Conservation (phyloP, 2,113 vertebrate species). For the Sebastes schlegelii region DNA sequence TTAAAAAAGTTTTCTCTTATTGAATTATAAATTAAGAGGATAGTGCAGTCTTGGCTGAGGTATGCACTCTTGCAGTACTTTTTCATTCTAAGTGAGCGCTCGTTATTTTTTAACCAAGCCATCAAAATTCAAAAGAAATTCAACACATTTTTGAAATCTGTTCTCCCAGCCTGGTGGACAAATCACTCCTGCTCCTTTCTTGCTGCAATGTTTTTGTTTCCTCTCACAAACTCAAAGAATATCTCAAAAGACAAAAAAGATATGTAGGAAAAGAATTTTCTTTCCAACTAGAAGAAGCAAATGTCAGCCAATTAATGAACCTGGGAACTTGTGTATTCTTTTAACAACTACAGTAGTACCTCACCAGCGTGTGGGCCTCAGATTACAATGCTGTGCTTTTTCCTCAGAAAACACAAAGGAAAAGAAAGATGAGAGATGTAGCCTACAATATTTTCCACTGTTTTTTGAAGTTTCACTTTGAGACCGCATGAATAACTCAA, state of each 20-base stretch:
- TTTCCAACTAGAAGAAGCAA: constrained; percentile 7
- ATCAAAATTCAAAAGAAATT: constrained; percentile 1
- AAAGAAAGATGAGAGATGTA: constrained; percentile 32
- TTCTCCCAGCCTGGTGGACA: background rate
- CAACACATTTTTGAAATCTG: background rate
- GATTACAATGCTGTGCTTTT: constrained; percentile 21
- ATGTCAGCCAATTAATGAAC: constrained; percentile 49
- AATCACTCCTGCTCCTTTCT: background rate
- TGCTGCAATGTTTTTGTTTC: constrained; percentile 17
- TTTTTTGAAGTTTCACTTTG: constrained; percentile 54
- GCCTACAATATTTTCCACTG: constrained; percentile 3
- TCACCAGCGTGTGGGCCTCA: background rate
- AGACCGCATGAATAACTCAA: constrained; percentile 56
- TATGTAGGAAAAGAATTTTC: background rate
- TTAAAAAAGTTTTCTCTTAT: background rate
- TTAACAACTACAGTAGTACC: constrained; percentile 17
- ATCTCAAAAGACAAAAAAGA: constrained; percentile 10
- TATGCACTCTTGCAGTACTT: background rate
- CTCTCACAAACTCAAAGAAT: constrained; percentile 3
- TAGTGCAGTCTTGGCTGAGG: background rate
- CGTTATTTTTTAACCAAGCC: background rate
- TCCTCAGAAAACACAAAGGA: constrained; percentile 22
- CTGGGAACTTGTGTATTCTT: constrained; percentile 24
- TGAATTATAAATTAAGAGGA: background rate
- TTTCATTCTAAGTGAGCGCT: background rate